A percentile compares a stretch with the other conserved stretches of the same genome.
Evolutionary conservation across 2,797 vertebrate genomes (phyloP).

Genomic region (Darevskia nairensis): DNA sequence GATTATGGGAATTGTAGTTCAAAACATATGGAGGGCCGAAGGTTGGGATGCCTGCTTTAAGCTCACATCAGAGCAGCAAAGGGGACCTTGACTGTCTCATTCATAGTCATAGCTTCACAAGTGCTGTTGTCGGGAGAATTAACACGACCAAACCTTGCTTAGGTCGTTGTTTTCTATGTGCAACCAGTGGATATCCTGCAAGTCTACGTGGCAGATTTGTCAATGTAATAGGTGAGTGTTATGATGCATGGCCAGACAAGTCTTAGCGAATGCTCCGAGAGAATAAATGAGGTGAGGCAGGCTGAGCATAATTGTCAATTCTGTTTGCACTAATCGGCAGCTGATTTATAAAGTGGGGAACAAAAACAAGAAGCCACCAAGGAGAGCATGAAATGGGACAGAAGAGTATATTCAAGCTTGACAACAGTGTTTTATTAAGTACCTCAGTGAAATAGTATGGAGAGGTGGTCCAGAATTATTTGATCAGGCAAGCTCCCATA

Average conservation of each 20-base stretch:
- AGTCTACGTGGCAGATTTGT: not conserved
- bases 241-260: not conserved
- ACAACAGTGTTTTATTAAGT: not conserved
- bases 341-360: not conserved
- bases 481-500: too few relatives aligned
- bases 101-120: not conserved
- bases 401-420: not conserved
- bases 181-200: not conserved
- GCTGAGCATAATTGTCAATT: not conserved
- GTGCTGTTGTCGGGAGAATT: not conserved
- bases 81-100: not conserved
- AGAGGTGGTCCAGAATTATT: not conserved
- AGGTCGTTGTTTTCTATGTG: not conserved
- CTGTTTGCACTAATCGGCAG: conserved; percentile 2
- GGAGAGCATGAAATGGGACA: not conserved
- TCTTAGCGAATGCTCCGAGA: not conserved
- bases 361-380: not conserved
- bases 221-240: not conserved
- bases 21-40: too few relatives aligned
- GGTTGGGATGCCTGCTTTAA: not conserved
- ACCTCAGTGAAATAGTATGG: not conserved
- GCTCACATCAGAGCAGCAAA: not conserved
- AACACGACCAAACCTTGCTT: not conserved
- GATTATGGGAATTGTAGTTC: too few relatives aligned
- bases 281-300: not conserved